phyloP scores from a whole-genome alignment of 2,113 vertebrate species.

The Melanerpes formicivorus region DNA sequence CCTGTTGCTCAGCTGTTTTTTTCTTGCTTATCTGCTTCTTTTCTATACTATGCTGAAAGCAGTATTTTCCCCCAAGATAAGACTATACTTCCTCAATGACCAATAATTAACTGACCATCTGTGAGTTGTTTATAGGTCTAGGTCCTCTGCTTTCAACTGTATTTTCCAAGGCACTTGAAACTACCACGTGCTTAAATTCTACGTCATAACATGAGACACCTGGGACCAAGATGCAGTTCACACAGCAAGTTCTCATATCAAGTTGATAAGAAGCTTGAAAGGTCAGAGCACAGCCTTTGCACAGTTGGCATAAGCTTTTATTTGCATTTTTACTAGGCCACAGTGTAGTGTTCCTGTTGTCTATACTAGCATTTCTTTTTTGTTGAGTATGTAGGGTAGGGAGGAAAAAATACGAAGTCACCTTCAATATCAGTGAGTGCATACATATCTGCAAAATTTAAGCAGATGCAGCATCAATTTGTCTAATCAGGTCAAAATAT shows the following conservation, averaged over 20 bases:
- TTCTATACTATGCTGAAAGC: slow-evolving; percentile 11
- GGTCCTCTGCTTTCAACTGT: background rate
- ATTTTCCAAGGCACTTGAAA: background rate
- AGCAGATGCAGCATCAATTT: background rate
- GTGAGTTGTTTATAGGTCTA: background rate
- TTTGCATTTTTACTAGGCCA: slow-evolving; percentile 18
- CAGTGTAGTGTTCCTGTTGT: background rate
- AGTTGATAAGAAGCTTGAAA: background rate
- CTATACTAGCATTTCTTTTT: background rate
- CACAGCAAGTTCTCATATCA: background rate
- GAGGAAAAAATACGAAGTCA: background rate
- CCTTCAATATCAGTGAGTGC: background rate
- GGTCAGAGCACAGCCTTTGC: background rate
- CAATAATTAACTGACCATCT: slow-evolving; percentile 41
- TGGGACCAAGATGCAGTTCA: background rate
- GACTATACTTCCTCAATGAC: background rate
- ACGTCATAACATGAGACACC: background rate
- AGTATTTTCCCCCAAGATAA: background rate
- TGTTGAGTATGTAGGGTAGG: background rate
- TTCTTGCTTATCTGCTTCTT: slow-evolving; percentile 7
- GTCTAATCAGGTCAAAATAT: background rate
- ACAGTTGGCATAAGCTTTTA: background rate
- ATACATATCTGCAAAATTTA: background rate
- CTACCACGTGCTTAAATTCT: background rate
- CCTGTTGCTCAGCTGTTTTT: slow-evolving; percentile 14